Conservation (phyloP, 2,113 vertebrate species). For the Pelusios castaneus region DNA sequence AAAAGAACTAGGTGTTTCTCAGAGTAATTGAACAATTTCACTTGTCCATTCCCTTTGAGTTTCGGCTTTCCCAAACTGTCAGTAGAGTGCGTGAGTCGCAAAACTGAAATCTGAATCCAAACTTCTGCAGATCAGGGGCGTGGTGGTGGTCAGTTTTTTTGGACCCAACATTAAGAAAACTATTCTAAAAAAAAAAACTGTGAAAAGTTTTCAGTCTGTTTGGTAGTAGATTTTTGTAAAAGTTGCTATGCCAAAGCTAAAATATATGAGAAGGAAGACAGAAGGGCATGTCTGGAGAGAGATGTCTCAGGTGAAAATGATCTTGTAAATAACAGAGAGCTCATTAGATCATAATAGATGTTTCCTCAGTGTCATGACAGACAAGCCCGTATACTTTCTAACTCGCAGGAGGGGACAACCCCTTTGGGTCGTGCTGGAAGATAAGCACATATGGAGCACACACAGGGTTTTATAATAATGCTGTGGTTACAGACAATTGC, state of each 20-base stretch:
- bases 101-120: no score
- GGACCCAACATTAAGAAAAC: not conserved
- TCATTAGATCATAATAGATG: not conserved
- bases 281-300: not conserved
- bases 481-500: slow-evolving; percentile 70
- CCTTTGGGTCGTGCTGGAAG: slow-evolving; percentile 62
- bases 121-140: no score
- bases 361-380: not conserved
- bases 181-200: not conserved
- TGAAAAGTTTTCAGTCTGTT: not conserved
- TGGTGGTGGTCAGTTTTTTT: no score
- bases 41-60: no score
- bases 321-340: not conserved
- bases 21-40: no score
- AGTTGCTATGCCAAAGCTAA: not conserved
- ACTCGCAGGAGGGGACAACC: not conserved
- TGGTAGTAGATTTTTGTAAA: not conserved
- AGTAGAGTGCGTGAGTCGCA: no score
- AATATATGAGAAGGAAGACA: not conserved
- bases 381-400: not conserved
- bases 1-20: no score
- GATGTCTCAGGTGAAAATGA: not conserved
- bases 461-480: slow-evolving; percentile 71
- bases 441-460: slow-evolving; percentile 71
- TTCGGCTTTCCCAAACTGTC: no score